Percentiles rank a stretch among this genome's conserved stretches.
Conservation (phyloP, 2,797 vertebrate species). For the Galagoides demidoff region DNA sequence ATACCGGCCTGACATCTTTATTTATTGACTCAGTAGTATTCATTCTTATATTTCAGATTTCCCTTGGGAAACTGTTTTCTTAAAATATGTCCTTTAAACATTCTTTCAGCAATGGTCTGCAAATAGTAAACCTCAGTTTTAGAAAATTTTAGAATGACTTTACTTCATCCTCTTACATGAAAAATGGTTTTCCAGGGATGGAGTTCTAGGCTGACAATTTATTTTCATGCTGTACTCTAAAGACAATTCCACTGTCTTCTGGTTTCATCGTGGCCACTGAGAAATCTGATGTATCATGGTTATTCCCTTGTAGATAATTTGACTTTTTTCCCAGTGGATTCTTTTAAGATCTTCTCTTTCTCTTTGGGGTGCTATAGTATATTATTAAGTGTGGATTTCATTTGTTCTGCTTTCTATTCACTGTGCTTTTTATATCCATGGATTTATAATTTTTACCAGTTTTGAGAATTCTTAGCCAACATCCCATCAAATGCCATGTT, state of each 20-base stretch:
- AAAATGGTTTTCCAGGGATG: neutral
- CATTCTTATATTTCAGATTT: neutral
- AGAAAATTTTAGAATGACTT: neutral
- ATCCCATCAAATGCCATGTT: neutral
- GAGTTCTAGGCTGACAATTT: neutral
- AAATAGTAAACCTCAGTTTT: neutral
- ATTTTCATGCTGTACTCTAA: neutral
- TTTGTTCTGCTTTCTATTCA: neutral
- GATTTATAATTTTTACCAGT: neutral
- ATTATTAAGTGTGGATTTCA: neutral
- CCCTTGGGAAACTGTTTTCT: neutral
- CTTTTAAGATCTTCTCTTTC: neutral
- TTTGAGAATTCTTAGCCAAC: neutral
- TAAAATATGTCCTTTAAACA: neutral
- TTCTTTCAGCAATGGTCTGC: neutral
- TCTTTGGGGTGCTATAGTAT: neutral
- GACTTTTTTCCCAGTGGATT: neutral
- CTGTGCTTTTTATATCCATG: neutral
- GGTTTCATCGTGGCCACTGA: neutral
- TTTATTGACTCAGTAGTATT: neutral
- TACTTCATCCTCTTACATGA: neutral
- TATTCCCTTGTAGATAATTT: neutral
- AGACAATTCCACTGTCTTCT: neutral
- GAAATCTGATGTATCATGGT: neutral
- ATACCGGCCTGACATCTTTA: neutral